Percentiles rank a stretch among this genome's conserved stretches.
Conservation (phyloP, 2,888 invertebrate species). For the Ectobius pallidus region DNA sequence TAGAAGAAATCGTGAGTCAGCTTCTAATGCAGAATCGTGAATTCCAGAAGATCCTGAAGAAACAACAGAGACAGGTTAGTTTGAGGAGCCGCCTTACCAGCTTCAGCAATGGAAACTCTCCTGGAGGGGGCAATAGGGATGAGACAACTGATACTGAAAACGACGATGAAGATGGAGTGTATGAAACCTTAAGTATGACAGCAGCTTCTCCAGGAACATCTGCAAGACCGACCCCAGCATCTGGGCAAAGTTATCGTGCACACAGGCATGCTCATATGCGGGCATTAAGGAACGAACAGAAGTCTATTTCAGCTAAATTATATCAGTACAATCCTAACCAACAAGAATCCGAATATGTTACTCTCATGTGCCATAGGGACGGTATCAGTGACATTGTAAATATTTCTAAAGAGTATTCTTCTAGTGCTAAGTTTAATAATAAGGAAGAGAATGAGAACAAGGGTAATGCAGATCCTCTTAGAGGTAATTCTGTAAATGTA, state of each 20-base stretch:
- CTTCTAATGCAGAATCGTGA: slow-evolving; percentile 82
- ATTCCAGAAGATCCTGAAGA: slow-evolving; percentile 78
- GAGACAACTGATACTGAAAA: slow-evolving; percentile 49
- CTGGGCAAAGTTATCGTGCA: slow-evolving; percentile 37
- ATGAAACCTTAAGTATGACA: slow-evolving; percentile 34
- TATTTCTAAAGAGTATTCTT: neutral
- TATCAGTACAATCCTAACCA: neutral
- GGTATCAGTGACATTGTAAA: neutral
- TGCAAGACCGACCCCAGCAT: neutral
- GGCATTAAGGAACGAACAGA: slow-evolving; percentile 42
- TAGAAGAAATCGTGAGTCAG: slow-evolving; percentile 81
- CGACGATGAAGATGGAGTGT: slow-evolving; percentile 44
- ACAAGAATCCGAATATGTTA: slow-evolving; percentile 37
- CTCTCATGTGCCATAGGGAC: slow-evolving; percentile 35
- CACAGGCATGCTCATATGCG: slow-evolving; percentile 43
- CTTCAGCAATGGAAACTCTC: neutral
- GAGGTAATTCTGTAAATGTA: slow-evolving; percentile 25
- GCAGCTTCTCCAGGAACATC: neutral
- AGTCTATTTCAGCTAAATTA: slow-evolving; percentile 16
- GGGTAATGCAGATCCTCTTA: slow-evolving; percentile 53
- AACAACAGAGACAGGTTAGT: slow-evolving; percentile 67
- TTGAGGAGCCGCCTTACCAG: slow-evolving; percentile 61
- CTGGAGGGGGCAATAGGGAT: slow-evolving; percentile 34
- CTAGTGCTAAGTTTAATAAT: slow-evolving; percentile 35
- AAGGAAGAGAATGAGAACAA: slow-evolving; percentile 55